Evolutionary conservation across 2,888 invertebrate genomes (phyloP).

Genomic region (Cyaniris semiargus): DNA sequence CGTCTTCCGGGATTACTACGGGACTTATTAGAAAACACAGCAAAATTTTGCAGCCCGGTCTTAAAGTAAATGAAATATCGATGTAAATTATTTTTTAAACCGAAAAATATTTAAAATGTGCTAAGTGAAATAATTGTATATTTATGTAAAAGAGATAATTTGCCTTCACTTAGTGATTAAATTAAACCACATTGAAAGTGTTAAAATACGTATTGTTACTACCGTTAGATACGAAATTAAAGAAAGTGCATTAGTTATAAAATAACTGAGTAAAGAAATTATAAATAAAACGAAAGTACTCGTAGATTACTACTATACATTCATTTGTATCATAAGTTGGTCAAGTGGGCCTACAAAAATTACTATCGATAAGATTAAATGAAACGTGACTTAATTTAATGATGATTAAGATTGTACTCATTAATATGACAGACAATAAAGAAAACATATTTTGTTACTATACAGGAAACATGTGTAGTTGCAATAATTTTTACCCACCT

Average conservation of each 20-base stretch:
- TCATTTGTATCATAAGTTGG: not conserved
- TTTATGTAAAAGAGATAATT: not conserved
- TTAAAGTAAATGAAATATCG: not conserved
- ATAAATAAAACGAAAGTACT: not conserved
- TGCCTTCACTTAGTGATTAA: not conserved
- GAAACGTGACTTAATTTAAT: conserved; percentile 27
- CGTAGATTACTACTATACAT: not conserved
- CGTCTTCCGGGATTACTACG: too few species aligned
- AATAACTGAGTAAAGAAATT: not conserved
- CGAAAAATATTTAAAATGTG: too few species aligned
- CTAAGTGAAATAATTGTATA: not conserved
- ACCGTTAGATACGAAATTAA: not conserved
- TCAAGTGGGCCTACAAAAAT: conserved; percentile 17
- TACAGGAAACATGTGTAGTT: not conserved
- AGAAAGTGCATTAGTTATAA: not conserved
- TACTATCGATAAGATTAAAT: conserved; percentile 25
- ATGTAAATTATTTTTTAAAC: too few species aligned
- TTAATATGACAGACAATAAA: not conserved
- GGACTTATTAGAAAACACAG: too few species aligned
- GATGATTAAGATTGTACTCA: conserved; percentile 12
- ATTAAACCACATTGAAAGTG: not conserved
- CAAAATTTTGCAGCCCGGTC: too few species aligned
- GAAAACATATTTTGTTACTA: not conserved
- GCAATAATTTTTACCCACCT: conserved; percentile 64
- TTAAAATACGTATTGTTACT: not conserved